Evolutionary conservation across 2,797 vertebrate species (phyloP).

Genomic region (Eidolon dupreanum): DNA sequence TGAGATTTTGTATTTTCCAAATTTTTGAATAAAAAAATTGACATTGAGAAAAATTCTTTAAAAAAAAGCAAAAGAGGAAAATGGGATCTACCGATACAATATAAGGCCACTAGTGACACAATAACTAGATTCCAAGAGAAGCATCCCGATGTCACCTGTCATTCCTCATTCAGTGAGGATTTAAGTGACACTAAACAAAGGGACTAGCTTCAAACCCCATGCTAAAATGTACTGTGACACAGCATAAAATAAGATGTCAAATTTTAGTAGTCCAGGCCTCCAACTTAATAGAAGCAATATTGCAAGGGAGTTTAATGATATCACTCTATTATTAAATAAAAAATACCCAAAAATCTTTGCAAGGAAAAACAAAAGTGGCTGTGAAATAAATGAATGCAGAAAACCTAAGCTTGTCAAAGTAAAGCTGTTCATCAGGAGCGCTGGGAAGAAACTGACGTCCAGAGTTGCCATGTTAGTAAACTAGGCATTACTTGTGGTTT

Average conservation of each 20-base stretch:
- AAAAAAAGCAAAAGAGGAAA: neutral
- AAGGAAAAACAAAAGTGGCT: neutral
- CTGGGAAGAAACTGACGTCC: neutral
- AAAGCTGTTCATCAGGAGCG: neutral
- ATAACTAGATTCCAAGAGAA: neutral
- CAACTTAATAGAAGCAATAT: neutral
- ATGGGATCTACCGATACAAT: neutral
- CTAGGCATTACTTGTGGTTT: neutral
- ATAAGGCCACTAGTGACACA: neutral
- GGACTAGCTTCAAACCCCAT: neutral
- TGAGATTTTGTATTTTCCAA: neutral
- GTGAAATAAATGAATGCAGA: neutral
- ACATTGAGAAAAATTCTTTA: neutral
- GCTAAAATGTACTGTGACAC: neutral
- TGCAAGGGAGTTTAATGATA: neutral
- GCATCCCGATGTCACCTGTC: neutral
- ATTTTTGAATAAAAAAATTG: neutral
- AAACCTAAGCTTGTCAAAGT: neutral
- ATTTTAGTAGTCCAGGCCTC: neutral
- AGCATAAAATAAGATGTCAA: neutral
- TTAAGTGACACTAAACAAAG: neutral
- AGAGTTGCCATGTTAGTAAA: neutral
- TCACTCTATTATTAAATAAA: neutral
- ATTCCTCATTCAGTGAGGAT: neutral
- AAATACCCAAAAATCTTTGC: conserved; percentile 24